Conservation (phyloP, 1,140 invertebrate genomes). For the Lepidurus apus region DNA sequence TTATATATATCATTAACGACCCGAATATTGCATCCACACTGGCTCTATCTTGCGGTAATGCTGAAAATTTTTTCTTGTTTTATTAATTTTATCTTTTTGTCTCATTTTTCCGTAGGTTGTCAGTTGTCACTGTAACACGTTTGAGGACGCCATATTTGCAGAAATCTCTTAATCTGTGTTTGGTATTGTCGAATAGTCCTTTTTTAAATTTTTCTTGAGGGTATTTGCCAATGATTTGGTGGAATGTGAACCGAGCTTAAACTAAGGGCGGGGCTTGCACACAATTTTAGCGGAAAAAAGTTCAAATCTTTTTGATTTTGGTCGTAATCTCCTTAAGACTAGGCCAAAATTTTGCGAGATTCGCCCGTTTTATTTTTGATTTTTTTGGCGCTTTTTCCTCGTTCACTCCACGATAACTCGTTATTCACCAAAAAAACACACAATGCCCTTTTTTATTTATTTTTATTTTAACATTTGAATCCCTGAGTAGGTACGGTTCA, state of each 20-base stretch:
- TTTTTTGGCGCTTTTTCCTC: neutral
- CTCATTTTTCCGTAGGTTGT: neutral
- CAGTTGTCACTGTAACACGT: no score
- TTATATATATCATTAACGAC: neutral
- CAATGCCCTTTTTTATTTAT: neutral
- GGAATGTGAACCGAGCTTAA: no score
- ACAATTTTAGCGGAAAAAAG: neutral
- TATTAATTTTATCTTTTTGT: neutral
- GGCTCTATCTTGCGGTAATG: neutral
- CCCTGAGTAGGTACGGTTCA: constrained; percentile 1
- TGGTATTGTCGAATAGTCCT: no score
- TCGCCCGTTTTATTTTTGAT: neutral
- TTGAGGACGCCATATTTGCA: no score
- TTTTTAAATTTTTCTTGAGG: no score
- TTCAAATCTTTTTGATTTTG: neutral
- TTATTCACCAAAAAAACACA: neutral
- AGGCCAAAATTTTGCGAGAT: neutral
- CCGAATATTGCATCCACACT: neutral
- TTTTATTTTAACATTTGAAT: neutral
- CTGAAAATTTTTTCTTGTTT: neutral
- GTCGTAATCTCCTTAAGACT: constrained; percentile 3
- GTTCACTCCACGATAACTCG: neutral
- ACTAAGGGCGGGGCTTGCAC: neutral
- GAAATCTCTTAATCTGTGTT: no score
- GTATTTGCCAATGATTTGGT: no score